These are phyloP conservation scores for Clavelina lepadiformis DNA, from an alignment of 23 tunicate species.

Conservation along the genomic window DNA sequence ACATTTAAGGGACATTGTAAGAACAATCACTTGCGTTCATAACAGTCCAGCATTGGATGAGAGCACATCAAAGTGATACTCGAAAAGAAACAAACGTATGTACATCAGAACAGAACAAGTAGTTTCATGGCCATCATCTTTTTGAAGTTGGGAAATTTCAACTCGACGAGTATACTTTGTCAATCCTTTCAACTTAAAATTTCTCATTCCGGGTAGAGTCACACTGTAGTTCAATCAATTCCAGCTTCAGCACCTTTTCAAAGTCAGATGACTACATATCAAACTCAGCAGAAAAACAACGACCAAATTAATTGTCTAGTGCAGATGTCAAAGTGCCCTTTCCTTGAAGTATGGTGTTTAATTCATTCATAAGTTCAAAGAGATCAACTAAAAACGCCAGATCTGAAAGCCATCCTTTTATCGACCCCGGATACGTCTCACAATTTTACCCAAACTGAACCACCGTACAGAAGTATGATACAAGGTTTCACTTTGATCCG, in stretches of 20 bases:
- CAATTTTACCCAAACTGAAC: slow-evolving; percentile 4
- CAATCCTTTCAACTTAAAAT: slow-evolving; percentile 61
- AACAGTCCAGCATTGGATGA: too few species aligned
- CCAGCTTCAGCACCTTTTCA: slow-evolving; percentile 67
- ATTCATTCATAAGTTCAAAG: slow-evolving; percentile 73
- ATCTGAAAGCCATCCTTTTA: slow-evolving; percentile 53
- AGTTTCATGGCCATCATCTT: slow-evolving; percentile 78
- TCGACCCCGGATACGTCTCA: slow-evolving; percentile 16
- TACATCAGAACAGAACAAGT: slow-evolving; percentile 80
- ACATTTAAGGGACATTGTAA: too few species aligned
- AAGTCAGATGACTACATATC: slow-evolving; percentile 66
- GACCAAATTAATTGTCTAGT: slow-evolving; percentile 71
- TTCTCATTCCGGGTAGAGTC: slow-evolving; percentile 47
- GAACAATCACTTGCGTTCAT: too few species aligned
- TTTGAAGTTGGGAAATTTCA: slow-evolving; percentile 72
- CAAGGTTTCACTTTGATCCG: too few species aligned
- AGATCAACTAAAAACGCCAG: slow-evolving; percentile 57
- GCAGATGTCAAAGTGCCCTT: slow-evolving; percentile 64
- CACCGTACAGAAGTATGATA: too few species aligned
- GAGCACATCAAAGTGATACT: too few species aligned
- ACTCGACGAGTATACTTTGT: slow-evolving; percentile 52
- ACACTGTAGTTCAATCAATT: slow-evolving; percentile 52
- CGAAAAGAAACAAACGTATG: slow-evolving; percentile 68
- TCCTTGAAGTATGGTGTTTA: slow-evolving; percentile 66
- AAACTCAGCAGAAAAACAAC: slow-evolving; percentile 62